phyloP scores from a whole-genome alignment of 1,140 invertebrate species.

The Drosophila simulans region DNA sequence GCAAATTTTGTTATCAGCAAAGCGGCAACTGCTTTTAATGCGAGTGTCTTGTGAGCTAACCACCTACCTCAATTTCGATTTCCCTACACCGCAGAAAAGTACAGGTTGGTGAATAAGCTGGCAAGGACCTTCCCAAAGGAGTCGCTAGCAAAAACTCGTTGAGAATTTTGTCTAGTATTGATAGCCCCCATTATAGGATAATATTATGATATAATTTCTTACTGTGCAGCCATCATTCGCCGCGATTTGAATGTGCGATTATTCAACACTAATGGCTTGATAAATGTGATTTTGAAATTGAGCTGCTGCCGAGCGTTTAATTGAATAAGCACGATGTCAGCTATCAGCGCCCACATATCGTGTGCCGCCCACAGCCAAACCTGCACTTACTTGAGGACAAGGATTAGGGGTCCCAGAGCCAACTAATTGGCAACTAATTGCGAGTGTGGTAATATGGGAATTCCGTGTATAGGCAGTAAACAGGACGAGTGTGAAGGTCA shows the following conservation, averaged over 20 bases:
- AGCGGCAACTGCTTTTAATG: conserved; percentile 73
- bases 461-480: conserved; percentile 6
- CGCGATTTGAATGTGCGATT: conserved; percentile 51
- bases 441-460: conserved; percentile 53
- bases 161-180: too few species aligned
- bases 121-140: too few species aligned
- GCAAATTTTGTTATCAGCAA: conserved; percentile 80
- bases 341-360: conserved; percentile 41
- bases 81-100: background rate
- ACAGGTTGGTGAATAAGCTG: too few species aligned
- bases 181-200: too few species aligned
- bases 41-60: conserved; percentile 35
- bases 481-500: conserved; percentile 12
- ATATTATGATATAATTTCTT: background rate
- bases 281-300: conserved; percentile 80
- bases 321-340: conserved; percentile 70
- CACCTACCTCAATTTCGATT: background rate
- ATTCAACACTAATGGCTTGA: conserved; percentile 82
- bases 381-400: background rate
- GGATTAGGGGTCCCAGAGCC: conserved; percentile 7
- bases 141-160: too few species aligned
- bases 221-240: conserved; percentile 6
- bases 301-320: conserved; percentile 70
- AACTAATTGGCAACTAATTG: conserved; percentile 75
- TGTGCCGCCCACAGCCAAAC: background rate